Base-by-base conservation (phyloP, 2,797 vertebrate species). In the Danionella dracula region DNA sequence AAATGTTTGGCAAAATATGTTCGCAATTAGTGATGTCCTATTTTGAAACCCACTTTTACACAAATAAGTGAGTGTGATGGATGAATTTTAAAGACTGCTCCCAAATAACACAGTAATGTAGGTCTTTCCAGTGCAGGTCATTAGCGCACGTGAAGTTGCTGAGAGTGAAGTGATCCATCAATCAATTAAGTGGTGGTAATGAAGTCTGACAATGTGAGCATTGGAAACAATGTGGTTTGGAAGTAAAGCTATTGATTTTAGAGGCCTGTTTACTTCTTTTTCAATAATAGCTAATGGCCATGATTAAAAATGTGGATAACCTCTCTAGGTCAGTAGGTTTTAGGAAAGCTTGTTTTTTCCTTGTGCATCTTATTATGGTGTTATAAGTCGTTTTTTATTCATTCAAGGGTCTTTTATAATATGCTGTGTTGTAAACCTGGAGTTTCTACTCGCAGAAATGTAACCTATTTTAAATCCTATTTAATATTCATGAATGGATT, bases 91-190 rank as follows among this genome's bases (percentile, higher is more conserved):
- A 37, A 37, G 9, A 20, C 16, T 16, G 27, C 17, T 37, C 13
- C 13, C 15, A 5, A 16, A 29, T 17, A 20, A 46, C 23, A 41
- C 11, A 45, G 45, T 45, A 55, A 29, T 0, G 2, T 32, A 11
- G 17, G n/a, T 46, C 4, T 55, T 16, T 55, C 7, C n/a, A n/a
- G n/a, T 27, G 3, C 23, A 27, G 23, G 34, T 56, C 34, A 48
- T 66, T 49, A 38, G 23, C 51, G 20, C 20, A 48, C 42, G 19
- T 48, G 42, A 21, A 34, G 17, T 34, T 23, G 29, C 53, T 12
- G 53, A 19, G 16, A 66, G 56, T 21, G 9, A 49, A 66, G 63
- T 66, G 53, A 66, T 66, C 42, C 42, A 48, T 66, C 63, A 57
- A 16, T 57, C 21, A 38, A 8, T 66, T 46, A 56, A 34, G 11